Conservation (phyloP, 2,888 invertebrate genomes). For the Dermolepida albohirtum region DNA sequence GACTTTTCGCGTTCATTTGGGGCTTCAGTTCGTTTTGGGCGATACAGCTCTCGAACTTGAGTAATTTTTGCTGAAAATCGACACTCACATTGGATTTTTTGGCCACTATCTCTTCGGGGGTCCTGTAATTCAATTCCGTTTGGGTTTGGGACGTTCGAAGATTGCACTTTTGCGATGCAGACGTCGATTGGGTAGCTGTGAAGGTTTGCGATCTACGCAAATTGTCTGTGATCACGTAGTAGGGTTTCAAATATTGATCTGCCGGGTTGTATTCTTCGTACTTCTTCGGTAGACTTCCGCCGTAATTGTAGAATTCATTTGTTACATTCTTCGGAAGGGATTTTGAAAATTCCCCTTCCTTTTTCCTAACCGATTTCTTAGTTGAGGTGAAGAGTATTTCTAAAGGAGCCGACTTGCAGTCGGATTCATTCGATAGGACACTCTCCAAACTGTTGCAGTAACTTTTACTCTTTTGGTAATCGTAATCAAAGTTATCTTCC, state of each 20-base stretch:
- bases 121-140: conserved; percentile 59
- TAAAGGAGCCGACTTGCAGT: conserved; percentile 81
- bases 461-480: conserved; percentile 67
- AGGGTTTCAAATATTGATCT: conserved; percentile 25
- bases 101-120: conserved; percentile 52
- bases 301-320: conserved; percentile 26
- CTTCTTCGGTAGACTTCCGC: conserved; percentile 18
- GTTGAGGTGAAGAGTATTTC: conserved; percentile 74
- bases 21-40: conserved; percentile 50
- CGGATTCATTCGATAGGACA: conserved; percentile 82
- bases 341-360: conserved; percentile 51
- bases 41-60: conserved; percentile 61
- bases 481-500: conserved; percentile 67
- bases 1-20: conserved; percentile 35
- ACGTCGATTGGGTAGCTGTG: conserved; percentile 36
- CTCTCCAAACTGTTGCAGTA: conserved; percentile 85
- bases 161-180: conserved; percentile 9
- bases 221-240: not conserved
- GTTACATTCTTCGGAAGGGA: conserved; percentile 55
- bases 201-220: conserved; percentile 47
- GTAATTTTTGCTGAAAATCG: conserved; percentile 62
- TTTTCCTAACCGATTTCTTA: not conserved
- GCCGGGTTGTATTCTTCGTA: conserved; percentile 29
- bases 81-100: conserved; percentile 59
- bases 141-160: conserved; percentile 62